Evolutionary conservation across 1,140 invertebrate species (phyloP).

Genomic region (Aphidius gifuensis): DNA sequence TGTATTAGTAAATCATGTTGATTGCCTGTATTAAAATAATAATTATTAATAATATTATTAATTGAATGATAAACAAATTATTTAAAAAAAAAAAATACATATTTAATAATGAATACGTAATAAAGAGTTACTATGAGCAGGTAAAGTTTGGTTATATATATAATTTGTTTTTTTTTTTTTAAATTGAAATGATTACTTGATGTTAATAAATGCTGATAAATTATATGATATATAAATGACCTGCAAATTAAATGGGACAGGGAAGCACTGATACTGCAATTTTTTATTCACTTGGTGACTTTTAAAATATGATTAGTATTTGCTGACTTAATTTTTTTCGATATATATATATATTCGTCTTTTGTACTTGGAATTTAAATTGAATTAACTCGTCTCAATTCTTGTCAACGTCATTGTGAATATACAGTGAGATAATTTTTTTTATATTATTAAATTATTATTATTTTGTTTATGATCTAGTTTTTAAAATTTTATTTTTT

Average conservation of each 20-base stretch:
- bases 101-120: slow-evolving; percentile 5
- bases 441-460: too few species aligned
- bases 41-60: too few species aligned
- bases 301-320: slow-evolving; percentile 6
- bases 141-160: slow-evolving; percentile 7
- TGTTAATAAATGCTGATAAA: not conserved
- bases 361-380: not conserved
- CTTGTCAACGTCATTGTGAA: slow-evolving; percentile 4
- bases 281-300: slow-evolving; percentile 21
- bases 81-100: too few species aligned
- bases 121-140: not conserved
- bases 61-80: too few species aligned
- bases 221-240: slow-evolving; percentile 20
- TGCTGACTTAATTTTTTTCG: slow-evolving; percentile 7
- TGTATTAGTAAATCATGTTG: too few species aligned
- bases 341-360: not conserved
- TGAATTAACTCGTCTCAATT: slow-evolving; percentile 11
- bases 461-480: too few species aligned
- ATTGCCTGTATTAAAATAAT: too few species aligned
- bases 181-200: not conserved
- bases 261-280: slow-evolving; percentile 25
- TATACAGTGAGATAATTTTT: too few species aligned
- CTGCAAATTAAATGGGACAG: slow-evolving; percentile 29
- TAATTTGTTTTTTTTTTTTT: slow-evolving; percentile 1
- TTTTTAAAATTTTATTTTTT: too few species aligned